These are phyloP conservation scores for Yponomeuta plumbellus DNA, from an alignment of 2,888 invertebrate species.

Conservation along the genomic window DNA sequence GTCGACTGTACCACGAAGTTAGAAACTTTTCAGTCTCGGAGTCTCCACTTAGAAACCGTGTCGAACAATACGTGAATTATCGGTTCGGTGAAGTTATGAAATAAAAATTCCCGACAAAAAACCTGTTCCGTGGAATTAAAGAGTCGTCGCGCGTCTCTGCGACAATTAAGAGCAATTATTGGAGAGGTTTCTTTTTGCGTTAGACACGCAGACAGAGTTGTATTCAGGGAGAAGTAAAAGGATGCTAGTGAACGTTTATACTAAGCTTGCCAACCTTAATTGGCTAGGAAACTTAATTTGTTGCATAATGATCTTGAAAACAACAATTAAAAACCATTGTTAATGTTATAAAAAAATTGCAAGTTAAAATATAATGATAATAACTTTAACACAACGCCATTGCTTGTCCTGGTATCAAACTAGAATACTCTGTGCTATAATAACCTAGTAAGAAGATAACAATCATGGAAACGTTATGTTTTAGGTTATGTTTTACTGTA, in stretches of 20 bases:
- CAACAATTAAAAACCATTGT: no score
- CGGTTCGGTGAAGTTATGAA: neutral
- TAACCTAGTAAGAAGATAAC: no score
- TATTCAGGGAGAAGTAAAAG: neutral
- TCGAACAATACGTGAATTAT: neutral
- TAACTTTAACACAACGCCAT: no score
- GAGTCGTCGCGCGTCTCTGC: neutral
- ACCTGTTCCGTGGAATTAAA: neutral
- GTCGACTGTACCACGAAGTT: neutral
- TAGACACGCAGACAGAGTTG: conserved; percentile 32
- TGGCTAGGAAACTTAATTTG: no score
- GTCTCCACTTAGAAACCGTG: neutral
- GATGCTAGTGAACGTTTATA: neutral
- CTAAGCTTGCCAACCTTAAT: no score
- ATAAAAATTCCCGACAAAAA: neutral
- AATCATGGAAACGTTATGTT: no score
- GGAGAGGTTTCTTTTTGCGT: conserved; percentile 47
- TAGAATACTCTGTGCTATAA: no score
- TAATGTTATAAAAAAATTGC: no score
- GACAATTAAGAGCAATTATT: conserved; percentile 55
- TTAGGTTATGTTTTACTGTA: no score
- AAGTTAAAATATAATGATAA: no score
- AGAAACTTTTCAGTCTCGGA: neutral
- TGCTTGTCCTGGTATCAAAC: no score
- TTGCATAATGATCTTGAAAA: no score